phyloP scores from a whole-genome alignment of 2,113 vertebrate genomes.

The Pseudorhombus dupliciocellatus region DNA sequence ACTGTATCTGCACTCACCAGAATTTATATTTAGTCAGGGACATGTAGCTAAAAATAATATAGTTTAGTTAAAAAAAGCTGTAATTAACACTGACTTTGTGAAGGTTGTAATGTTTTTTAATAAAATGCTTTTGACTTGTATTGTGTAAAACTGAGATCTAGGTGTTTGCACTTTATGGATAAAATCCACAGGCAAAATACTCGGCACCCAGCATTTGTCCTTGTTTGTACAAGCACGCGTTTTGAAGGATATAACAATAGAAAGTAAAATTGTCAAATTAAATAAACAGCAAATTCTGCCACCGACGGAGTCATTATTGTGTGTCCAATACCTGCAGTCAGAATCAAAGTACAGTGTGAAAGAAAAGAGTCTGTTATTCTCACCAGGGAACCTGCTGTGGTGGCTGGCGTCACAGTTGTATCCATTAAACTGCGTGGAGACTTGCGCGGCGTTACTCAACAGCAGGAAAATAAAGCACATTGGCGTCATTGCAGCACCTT shows the following conservation, averaged over 20 bases:
- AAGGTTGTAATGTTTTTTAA: no score
- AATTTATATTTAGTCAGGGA: neutral
- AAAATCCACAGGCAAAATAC: no score
- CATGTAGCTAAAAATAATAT: neutral
- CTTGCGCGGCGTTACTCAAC: conserved; percentile 81
- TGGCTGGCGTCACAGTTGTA: conserved; percentile 95
- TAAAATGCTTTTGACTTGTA: no score
- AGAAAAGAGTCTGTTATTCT: conserved; percentile 60
- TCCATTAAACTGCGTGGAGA: conserved; percentile 92
- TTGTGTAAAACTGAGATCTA: no score
- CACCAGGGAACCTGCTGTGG: conserved; percentile 98
- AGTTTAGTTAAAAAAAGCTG: neutral
- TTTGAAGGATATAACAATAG: no score
- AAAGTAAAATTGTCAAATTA: neutral
- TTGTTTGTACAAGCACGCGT: no score
- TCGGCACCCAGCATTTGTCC: no score
- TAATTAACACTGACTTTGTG: neutral
- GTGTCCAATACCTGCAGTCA: neutral
- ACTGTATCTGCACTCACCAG: neutral
- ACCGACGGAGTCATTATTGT: neutral
- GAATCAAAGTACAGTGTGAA: neutral
- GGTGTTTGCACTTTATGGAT: no score
- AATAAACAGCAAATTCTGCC: neutral
- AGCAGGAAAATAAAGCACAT: conserved; percentile 87
- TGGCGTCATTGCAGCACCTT: conserved; percentile 89